Conservation (phyloP, 2,797 vertebrate species). For the Ptychadena robeensis region DNA sequence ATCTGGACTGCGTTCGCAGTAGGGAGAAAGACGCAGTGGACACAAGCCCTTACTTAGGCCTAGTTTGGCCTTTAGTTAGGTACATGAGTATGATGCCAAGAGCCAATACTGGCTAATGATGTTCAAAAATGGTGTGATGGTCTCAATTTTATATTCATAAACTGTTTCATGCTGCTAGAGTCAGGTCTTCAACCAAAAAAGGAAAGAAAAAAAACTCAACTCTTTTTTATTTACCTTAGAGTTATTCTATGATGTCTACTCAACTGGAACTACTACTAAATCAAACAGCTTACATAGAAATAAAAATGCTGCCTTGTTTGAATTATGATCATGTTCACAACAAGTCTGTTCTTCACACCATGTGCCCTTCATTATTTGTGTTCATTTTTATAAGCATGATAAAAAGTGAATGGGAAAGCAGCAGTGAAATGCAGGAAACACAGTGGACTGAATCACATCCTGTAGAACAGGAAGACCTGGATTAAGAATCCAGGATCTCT, state of each 20-base stretch:
- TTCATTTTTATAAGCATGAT: neutral
- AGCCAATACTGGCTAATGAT: neutral
- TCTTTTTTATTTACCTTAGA: too few relatives aligned
- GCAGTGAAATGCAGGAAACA: conserved; percentile 46
- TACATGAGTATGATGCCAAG: too few relatives aligned
- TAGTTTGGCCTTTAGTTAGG: too few relatives aligned
- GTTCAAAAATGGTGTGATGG: neutral
- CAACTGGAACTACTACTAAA: neutral
- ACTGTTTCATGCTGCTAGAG: neutral
- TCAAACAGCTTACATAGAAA: neutral
- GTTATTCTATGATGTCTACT: neutral
- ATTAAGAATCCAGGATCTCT: conserved; percentile 14
- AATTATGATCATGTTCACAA: neutral
- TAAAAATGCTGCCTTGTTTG: neutral
- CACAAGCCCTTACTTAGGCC: too few relatives aligned
- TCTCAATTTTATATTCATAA: too few relatives aligned
- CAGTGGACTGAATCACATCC: conserved; percentile 31
- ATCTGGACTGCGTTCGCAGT: too few relatives aligned
- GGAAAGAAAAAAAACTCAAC: too few relatives aligned
- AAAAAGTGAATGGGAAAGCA: conserved; percentile 14
- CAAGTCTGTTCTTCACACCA: neutral
- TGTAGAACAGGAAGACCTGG: conserved; percentile 41
- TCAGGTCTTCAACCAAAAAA: too few relatives aligned
- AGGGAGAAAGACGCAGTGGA: too few relatives aligned
- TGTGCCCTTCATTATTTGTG: neutral